These are phyloP conservation scores for Lasius fuliginosus DNA, from an alignment of 2,888 invertebrate genomes.

Conservation along the genomic window DNA sequence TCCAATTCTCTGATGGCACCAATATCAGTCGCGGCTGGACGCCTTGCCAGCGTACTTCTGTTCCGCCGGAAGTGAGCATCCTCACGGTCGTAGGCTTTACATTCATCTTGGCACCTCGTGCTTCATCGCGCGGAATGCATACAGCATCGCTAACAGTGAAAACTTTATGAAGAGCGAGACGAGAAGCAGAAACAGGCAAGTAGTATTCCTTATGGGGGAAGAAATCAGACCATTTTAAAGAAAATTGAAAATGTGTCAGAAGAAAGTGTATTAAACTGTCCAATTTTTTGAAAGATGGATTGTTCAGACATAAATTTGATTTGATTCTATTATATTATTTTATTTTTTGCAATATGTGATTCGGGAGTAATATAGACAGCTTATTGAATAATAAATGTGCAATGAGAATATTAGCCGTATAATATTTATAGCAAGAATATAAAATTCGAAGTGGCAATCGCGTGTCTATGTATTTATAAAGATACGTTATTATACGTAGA, in stretches of 20 bases:
- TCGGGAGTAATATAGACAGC: not conserved
- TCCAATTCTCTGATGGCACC: conserved; percentile 37
- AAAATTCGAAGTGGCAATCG: not conserved
- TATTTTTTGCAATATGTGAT: not conserved
- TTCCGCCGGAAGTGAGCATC: conserved; percentile 54
- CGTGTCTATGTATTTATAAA: conserved; percentile 1
- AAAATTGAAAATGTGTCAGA: conserved; percentile 20
- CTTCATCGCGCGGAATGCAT: conserved; percentile 50
- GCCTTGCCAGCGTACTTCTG: conserved; percentile 63
- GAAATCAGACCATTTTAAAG: not conserved
- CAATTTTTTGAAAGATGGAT: not conserved
- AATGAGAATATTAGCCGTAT: not conserved
- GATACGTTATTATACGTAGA: not conserved
- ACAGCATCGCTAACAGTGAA: conserved; percentile 57
- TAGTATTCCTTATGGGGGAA: conserved; percentile 17
- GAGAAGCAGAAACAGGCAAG: not conserved
- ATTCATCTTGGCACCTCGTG: conserved; percentile 42
- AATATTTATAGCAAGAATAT: not conserved
- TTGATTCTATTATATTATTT: not conserved
- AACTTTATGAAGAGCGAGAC: conserved; percentile 61
- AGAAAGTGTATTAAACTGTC: not conserved
- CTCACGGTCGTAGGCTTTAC: conserved; percentile 49
- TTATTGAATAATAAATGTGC: not conserved
- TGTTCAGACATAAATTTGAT: not conserved
- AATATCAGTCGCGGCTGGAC: conserved; percentile 48